These are phyloP conservation scores for Scaptomyza flava DNA, from an alignment of 2,888 invertebrate genomes.

Conservation along the genomic window DNA sequence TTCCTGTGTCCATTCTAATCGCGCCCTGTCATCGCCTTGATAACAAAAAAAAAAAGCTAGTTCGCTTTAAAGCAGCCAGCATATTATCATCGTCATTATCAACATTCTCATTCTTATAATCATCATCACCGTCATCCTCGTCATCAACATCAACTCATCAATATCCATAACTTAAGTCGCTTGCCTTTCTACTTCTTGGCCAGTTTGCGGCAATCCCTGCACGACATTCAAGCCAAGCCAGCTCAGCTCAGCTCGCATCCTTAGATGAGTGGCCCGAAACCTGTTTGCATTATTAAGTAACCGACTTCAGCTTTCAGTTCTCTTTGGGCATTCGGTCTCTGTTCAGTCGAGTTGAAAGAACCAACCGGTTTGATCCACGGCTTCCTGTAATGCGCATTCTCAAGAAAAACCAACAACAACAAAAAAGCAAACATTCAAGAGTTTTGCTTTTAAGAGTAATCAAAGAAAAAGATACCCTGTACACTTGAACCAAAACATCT, in stretches of 20 bases:
- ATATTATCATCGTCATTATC: constrained; percentile 32
- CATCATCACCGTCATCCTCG: neutral
- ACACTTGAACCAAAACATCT: neutral
- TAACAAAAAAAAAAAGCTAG: constrained; percentile 29
- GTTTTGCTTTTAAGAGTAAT: neutral
- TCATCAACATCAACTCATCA: constrained; percentile 26
- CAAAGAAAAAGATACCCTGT: neutral
- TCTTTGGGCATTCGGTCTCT: constrained; percentile 14
- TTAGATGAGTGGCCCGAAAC: constrained; percentile 51
- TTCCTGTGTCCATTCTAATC: constrained; percentile 61
- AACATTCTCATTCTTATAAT: neutral
- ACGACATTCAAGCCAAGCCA: neutral
- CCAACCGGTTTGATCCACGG: constrained; percentile 64
- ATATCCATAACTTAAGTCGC: constrained; percentile 67
- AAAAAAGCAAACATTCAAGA: neutral
- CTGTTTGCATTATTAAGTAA: constrained; percentile 78
- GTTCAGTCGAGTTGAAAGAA: constrained; percentile 35
- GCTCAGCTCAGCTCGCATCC: constrained; percentile 32
- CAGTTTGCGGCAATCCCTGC: constrained; percentile 2
- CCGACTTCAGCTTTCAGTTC: constrained; percentile 34
- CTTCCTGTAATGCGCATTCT: constrained; percentile 69
- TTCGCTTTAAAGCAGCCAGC: constrained; percentile 21
- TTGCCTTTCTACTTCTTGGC: constrained; percentile 45
- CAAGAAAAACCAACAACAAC: constrained; percentile 48
- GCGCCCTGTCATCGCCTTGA: constrained; percentile 66